phyloP scores from a whole-genome alignment of 1,140 invertebrate species.

The Pseudachorutes palmiensis region DNA sequence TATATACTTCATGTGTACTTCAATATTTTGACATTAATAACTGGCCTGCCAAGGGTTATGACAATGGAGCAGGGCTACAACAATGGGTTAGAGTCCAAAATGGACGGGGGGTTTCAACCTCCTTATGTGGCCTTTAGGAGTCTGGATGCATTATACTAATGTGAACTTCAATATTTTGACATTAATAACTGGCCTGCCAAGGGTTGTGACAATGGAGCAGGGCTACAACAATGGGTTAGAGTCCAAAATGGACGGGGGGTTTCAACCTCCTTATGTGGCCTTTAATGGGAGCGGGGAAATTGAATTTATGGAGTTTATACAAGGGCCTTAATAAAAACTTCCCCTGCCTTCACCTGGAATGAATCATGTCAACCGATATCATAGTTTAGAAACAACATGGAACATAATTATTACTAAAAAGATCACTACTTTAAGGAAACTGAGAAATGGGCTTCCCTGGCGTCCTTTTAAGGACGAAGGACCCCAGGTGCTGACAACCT shows the following conservation, averaged over 20 bases:
- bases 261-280: not conserved
- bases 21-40: not conserved
- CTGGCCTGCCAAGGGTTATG: not conserved
- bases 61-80: too few relatives aligned
- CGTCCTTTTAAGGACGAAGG: conserved; percentile 17
- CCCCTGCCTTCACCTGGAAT: conserved; percentile 3
- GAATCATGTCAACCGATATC: conserved; percentile 5
- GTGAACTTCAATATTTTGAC: not conserved
- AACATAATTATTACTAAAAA: not conserved
- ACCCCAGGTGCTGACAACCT: conserved; percentile 33
- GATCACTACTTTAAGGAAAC: not conserved
- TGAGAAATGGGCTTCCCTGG: not conserved
- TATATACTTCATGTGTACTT: not conserved
- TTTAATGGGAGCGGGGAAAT: not conserved
- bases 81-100: not conserved
- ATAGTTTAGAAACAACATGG: not conserved
- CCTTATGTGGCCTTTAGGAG: not conserved
- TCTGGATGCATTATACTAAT: not conserved
- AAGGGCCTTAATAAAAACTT: too few relatives aligned
- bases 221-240: not conserved
- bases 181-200: not conserved
- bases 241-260: not conserved
- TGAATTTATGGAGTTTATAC: too few relatives aligned
- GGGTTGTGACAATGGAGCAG: too few relatives aligned
- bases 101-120: not conserved